A percentile compares a stretch with the other conserved stretches of the same genome.
phyloP scores from a whole-genome alignment of 1,140 invertebrate genomes.

The Melanaphis sacchari region DNA sequence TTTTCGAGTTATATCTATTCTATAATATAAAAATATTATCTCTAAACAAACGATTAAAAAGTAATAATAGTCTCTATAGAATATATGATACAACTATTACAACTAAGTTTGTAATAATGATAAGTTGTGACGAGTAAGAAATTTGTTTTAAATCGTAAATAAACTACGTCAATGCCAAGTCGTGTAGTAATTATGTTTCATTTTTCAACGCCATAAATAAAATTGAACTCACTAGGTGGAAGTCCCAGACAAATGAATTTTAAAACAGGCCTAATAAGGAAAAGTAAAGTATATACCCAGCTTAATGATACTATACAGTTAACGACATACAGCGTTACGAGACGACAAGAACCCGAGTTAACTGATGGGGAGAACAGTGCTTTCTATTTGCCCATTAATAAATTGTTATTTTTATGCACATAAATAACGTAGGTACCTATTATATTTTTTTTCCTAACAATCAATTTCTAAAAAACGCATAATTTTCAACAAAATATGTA shows the following conservation, averaged over 20 bases:
- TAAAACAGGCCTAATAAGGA: conserved; percentile 14
- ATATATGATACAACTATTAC: neutral
- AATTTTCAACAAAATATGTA: neutral
- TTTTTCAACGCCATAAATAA: conserved; percentile 26
- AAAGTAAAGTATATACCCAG: neutral
- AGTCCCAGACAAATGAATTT: neutral
- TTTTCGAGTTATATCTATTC: no score
- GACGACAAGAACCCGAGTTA: neutral
- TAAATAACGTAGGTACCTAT: neutral
- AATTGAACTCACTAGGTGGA: neutral
- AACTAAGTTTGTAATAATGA: neutral
- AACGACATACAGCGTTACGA: neutral
- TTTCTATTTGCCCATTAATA: neutral
- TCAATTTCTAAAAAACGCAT: neutral
- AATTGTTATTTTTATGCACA: neutral
- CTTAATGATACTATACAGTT: neutral
- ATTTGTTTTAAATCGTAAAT: conserved; percentile 5
- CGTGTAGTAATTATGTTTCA: neutral
- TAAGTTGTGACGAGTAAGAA: neutral
- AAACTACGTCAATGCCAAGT: neutral
- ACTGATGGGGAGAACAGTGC: neutral
- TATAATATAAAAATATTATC: neutral
- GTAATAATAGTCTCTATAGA: neutral
- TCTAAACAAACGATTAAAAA: neutral
- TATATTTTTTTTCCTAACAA: neutral